Conservation (phyloP, 2,113 vertebrate genomes). For the Beaufortia kweichowensis region DNA sequence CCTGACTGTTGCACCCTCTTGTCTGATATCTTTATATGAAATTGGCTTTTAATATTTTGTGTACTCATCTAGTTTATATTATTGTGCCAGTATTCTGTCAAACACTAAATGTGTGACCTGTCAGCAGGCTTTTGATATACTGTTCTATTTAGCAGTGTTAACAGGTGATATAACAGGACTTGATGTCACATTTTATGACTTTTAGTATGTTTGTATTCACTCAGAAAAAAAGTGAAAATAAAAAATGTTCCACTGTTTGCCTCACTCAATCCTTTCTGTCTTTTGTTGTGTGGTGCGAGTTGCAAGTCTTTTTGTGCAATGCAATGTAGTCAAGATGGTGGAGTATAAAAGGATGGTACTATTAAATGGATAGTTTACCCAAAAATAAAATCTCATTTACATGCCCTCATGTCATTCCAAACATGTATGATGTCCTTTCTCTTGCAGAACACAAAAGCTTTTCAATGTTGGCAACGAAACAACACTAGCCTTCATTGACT, state of each 20-base stretch:
- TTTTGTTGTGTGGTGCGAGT: not conserved
- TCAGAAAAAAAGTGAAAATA: slow-evolving; percentile 66
- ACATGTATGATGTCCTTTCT: no score
- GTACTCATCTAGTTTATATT: slow-evolving; percentile 32
- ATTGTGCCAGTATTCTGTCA: slow-evolving; percentile 25
- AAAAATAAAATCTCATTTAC: no score
- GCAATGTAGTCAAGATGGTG: no score
- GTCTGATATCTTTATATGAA: slow-evolving; percentile 35
- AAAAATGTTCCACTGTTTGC: slow-evolving; percentile 71
- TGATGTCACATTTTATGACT: slow-evolving; percentile 62
- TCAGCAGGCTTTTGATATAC: slow-evolving; percentile 31
- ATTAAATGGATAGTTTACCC: no score
- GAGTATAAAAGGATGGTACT: no score
- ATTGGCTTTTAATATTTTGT: slow-evolving; percentile 50
- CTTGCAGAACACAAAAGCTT: no score
- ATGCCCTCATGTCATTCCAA: no score
- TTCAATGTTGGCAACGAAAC: no score
- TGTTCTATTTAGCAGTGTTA: slow-evolving; percentile 38
- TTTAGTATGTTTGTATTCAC: slow-evolving; percentile 68
- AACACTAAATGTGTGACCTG: slow-evolving; percentile 31
- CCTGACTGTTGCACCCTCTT: slow-evolving; percentile 36
- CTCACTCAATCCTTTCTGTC: slow-evolving; percentile 29
- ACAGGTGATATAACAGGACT: slow-evolving; percentile 27
- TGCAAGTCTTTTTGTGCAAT: not conserved
- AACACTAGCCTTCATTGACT: no score